Conservation (phyloP, 2,888 invertebrate species). For the Parnassius apollo region DNA sequence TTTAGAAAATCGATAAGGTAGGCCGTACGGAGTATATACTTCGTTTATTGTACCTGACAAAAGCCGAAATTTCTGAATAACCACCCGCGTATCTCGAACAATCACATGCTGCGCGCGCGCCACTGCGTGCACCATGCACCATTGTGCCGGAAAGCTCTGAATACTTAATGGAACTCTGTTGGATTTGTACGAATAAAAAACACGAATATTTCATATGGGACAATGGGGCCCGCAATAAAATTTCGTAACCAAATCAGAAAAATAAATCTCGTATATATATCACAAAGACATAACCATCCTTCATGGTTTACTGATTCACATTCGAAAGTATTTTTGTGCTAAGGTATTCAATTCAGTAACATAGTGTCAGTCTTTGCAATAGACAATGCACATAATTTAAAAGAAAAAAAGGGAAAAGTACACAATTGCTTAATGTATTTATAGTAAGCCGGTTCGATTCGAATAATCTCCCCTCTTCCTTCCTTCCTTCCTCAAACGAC, state of each 20-base stretch:
- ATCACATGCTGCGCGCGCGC: slow-evolving; percentile 73
- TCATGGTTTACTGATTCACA: slow-evolving; percentile 13
- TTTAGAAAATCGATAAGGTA: slow-evolving; percentile 57
- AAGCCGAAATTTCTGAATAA: slow-evolving; percentile 68
- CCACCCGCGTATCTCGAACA: slow-evolving; percentile 68
- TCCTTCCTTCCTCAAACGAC: slow-evolving; percentile 61
- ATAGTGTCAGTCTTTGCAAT: background rate
- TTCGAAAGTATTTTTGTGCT: slow-evolving; percentile 15
- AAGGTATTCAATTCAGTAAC: background rate
- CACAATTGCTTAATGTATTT: slow-evolving; percentile 14
- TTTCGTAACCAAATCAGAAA: slow-evolving; percentile 44
- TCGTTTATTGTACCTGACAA: slow-evolving; percentile 54
- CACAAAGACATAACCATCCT: slow-evolving; percentile 10
- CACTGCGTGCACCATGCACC: slow-evolving; percentile 63
- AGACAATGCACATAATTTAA: background rate
- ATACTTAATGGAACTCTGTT: slow-evolving; percentile 71
- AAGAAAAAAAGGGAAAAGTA: background rate
- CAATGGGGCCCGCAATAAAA: slow-evolving; percentile 57
- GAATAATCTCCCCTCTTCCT: slow-evolving; percentile 52
- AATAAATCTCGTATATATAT: slow-evolving; percentile 28
- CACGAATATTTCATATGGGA: slow-evolving; percentile 64
- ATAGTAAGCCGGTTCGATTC: slow-evolving; percentile 34
- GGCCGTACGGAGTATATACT: slow-evolving; percentile 53
- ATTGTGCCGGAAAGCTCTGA: slow-evolving; percentile 69
- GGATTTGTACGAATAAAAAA: slow-evolving; percentile 66